Conservation (phyloP, 2,797 vertebrate genomes). For the Danio jaintianensis region DNA sequence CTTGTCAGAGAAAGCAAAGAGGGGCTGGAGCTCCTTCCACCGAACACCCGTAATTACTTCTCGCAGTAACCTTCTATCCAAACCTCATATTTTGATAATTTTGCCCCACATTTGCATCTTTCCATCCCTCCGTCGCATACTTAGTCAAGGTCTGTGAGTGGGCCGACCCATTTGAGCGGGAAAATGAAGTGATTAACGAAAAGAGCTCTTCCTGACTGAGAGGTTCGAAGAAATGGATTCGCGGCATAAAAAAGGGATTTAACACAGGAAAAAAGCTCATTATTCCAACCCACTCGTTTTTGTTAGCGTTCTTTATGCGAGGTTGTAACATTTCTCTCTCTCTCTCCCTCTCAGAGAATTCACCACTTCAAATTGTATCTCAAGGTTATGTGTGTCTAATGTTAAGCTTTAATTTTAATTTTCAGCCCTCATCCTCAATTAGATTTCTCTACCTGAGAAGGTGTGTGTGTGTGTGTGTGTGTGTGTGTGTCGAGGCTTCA, state of each 20-base stretch:
- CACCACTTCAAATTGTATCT: constrained; percentile 45
- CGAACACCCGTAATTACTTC: constrained; percentile 81
- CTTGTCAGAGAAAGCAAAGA: constrained; percentile 71
- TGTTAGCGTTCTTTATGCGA: constrained; percentile 62
- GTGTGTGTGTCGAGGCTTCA: background rate
- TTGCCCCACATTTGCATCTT: constrained; percentile 58
- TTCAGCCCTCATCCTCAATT: constrained; percentile 41
- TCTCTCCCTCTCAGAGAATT: constrained; percentile 35
- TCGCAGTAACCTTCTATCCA: constrained; percentile 63
- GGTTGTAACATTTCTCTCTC: constrained; percentile 37
- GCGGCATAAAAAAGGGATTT: constrained; percentile 46
- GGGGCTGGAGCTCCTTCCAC: constrained; percentile 85
- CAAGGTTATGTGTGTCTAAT: constrained; percentile 47
- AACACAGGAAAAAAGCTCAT: constrained; percentile 46
- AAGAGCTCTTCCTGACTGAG: constrained; percentile 37
- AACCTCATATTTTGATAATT: constrained; percentile 64
- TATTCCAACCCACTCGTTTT: constrained; percentile 53
- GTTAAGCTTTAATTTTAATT: constrained; percentile 40
- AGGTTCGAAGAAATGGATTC: constrained; percentile 52
- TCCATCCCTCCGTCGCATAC: constrained; percentile 59
- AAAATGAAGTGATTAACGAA: constrained; percentile 62
- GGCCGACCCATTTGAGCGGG: constrained; percentile 69
- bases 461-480: constrained; percentile 29
- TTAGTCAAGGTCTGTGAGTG: constrained; percentile 70
- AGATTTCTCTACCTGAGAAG: constrained; percentile 40